Evolutionary conservation across 2,888 invertebrate genomes (phyloP).

Genomic region (Myopa testacea): DNA sequence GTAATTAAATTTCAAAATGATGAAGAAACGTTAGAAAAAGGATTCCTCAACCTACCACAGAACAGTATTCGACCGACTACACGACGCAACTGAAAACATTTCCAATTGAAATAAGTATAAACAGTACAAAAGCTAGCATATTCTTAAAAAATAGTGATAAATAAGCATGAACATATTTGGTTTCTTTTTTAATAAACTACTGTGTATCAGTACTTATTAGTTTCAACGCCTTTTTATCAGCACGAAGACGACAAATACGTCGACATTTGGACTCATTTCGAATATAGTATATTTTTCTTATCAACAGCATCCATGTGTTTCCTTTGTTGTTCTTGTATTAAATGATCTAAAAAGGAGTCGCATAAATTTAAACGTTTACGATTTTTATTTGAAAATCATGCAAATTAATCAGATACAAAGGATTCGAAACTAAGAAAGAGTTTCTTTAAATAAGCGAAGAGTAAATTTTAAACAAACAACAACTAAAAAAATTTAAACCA

Average conservation of each 20-base stretch:
- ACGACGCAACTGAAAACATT: slow-evolving; percentile 48
- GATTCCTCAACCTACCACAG: neutral
- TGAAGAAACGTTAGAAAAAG: too few relatives aligned
- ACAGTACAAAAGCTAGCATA: slow-evolving; percentile 14
- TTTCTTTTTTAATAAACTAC: slow-evolving; percentile 33
- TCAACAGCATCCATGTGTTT: slow-evolving; percentile 45
- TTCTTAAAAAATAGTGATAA: slow-evolving; percentile 41
- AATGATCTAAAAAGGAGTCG: neutral
- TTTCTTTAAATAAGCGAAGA: too few relatives aligned
- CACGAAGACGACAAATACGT: slow-evolving; percentile 45
- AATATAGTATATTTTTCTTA: slow-evolving; percentile 43
- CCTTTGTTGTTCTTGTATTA: slow-evolving; percentile 13
- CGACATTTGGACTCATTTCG: slow-evolving; percentile 52
- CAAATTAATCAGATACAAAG: slow-evolving; percentile 18
- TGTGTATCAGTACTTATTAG: slow-evolving; percentile 24
- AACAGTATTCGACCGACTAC: slow-evolving; percentile 49
- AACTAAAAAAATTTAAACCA: too few relatives aligned
- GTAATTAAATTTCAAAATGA: too few relatives aligned
- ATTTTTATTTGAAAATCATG: neutral
- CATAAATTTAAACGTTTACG: neutral
- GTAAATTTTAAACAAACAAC: too few relatives aligned
- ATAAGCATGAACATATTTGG: slow-evolving; percentile 17
- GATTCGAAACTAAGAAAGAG: neutral
- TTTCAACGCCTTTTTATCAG: slow-evolving; percentile 47
- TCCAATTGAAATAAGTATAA: slow-evolving; percentile 31